phyloP scores from a whole-genome alignment of 2,797 vertebrate species.

The Cirrhinus mrigala region DNA sequence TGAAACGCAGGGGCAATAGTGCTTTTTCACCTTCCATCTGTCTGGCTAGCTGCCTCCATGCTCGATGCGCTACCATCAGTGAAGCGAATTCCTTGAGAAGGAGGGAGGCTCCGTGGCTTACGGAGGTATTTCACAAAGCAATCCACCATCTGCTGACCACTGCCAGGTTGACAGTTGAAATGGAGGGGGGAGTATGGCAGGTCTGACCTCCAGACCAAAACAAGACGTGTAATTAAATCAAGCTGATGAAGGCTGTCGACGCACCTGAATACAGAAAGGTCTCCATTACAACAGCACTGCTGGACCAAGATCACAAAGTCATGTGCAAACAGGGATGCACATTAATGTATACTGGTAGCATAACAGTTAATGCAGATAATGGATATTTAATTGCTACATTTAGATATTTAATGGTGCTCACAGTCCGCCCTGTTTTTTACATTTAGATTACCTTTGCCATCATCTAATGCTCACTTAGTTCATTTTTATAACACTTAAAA shows the following conservation, averaged over 20 bases:
- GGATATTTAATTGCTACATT: background rate
- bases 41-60: conserved; percentile 45
- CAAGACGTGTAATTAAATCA: conserved; percentile 41
- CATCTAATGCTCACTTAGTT: background rate
- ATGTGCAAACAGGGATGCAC: background rate
- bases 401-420: background rate
- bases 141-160: conserved; percentile 55
- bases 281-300: background rate
- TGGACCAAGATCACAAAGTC: background rate
- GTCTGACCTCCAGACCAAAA: conserved; percentile 43
- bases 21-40: conserved; percentile 44
- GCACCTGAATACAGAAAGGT: conserved; percentile 12
- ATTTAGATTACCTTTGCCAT: background rate
- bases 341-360: background rate
- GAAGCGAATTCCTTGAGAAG: conserved; percentile 40
- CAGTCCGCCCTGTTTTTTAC: background rate
- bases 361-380: background rate
- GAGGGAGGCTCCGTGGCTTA: conserved; percentile 30
- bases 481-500: background rate
- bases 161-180: conserved; percentile 35
- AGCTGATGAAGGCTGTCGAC: background rate
- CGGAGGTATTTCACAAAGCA: conserved; percentile 38
- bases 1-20: background rate
- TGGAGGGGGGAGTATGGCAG: conserved; percentile 13
- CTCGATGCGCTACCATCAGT: background rate